Evolutionary conservation across 2,113 vertebrate species (phyloP), one percentile per base, ranked within the genome.

Genomic region (Pimephales promelas): DNA sequence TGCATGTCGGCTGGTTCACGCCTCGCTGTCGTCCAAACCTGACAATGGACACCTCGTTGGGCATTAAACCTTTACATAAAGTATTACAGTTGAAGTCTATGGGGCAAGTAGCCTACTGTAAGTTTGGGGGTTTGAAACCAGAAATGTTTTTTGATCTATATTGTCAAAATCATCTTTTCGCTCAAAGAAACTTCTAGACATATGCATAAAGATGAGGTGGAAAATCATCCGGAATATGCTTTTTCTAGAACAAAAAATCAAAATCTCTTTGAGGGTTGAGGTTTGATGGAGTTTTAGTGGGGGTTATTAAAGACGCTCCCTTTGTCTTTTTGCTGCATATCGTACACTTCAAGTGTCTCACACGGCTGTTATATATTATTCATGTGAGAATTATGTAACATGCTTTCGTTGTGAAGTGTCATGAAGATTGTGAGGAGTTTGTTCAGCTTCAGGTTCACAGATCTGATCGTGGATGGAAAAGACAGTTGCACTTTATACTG

Each of bases 371-470:
- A 73, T 86, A 74, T 83, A 75, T 86, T 86, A 83, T 83, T 83
- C 85, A 86, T 83, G 61, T 52, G 54, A 52, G 68, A 64, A 86
- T 86, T 83, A 80, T 59, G 85, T 86, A 80, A 86, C 43, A 10
- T 34, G 34, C 57, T 36, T 45, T 47, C 78, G 47, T 49, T 66
- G 76, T 43, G 45, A 75, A 83, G 47, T 49, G 74, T 66, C 68
- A 74, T 79, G 45, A 83, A 43, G 62, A 49, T 83, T 64, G 54
- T n/a, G 66, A 47, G 22, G 64, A 68, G 56, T 47, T 79, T 70
- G 80, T 59, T 49, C 59, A 20, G 59, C 13, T 7, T 74, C 56
- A 47, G 52, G 10, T 71, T 83, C 47, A 26, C 54, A 62, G 49
- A 72, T 83, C 28, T 54, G 64, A 62, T 71, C 8, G 20, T 47